Conservation (phyloP, 1,140 invertebrate genomes). For the Drosophila quadrilineata region DNA sequence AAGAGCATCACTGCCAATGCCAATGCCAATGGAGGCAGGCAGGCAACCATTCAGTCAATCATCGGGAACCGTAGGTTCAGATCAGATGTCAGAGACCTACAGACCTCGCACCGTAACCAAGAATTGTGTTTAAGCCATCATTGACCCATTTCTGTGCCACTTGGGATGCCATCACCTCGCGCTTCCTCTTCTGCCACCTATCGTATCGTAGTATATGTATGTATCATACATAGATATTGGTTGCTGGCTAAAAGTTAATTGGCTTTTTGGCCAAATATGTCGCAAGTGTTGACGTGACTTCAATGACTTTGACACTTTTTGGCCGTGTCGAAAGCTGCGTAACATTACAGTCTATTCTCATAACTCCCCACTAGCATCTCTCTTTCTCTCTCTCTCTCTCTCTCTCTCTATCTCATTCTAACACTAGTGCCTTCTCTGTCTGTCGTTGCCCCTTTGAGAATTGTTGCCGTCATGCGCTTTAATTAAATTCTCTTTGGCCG, state of each 20-base stretch:
- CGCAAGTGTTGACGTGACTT: slow-evolving; percentile 24
- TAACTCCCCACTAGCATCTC: slow-evolving; percentile 11
- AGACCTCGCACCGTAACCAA: slow-evolving; percentile 37
- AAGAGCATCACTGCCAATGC: too few relatives aligned
- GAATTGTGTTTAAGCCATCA: slow-evolving; percentile 66
- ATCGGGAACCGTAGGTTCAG: slow-evolving; percentile 48
- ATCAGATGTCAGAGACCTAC: slow-evolving; percentile 64
- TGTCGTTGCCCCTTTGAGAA: slow-evolving; percentile 23
- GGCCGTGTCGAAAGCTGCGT: slow-evolving; percentile 56
- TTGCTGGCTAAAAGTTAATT: slow-evolving; percentile 51
- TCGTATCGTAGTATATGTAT: neutral
- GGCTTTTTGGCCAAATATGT: slow-evolving; percentile 67
- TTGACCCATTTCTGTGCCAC: slow-evolving; percentile 66
- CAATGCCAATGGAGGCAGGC: too few relatives aligned
- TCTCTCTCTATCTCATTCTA: too few relatives aligned
- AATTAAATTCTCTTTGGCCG: slow-evolving; percentile 66
- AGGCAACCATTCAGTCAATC: slow-evolving; percentile 52
- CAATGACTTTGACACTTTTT: slow-evolving; percentile 64
- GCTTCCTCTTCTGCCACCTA: neutral
- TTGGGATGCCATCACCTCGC: slow-evolving; percentile 11
- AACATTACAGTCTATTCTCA: slow-evolving; percentile 50
- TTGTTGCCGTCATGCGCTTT: slow-evolving; percentile 70
- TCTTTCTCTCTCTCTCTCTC: too few relatives aligned
- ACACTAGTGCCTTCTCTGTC: slow-evolving; percentile 15
- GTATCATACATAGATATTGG: neutral